A percentile compares a stretch with the other conserved stretches of the same genome.
phyloP scores from a whole-genome alignment of 1,140 invertebrate species.

The Eufriesea mexicana region DNA sequence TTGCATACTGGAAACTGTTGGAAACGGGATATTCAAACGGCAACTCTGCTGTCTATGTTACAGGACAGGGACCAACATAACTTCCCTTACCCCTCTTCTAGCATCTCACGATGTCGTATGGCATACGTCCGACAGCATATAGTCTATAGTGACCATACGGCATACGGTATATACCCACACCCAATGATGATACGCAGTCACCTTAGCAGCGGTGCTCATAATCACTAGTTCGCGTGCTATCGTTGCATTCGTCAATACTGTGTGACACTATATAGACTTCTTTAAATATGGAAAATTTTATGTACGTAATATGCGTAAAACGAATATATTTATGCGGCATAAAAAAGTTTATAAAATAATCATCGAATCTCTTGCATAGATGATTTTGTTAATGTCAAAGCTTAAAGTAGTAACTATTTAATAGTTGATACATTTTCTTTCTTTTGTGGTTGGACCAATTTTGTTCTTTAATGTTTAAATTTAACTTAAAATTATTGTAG shows the following conservation, averaged over 20 bases:
- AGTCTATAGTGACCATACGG: slow-evolving; percentile 20
- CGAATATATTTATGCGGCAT: no score
- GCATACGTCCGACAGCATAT: not conserved
- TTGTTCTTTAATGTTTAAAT: no score
- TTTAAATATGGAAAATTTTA: slow-evolving; percentile 11
- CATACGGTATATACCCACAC: slow-evolving; percentile 32
- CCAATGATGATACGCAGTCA: slow-evolving; percentile 40
- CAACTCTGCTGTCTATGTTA: not conserved
- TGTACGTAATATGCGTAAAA: no score
- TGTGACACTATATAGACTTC: not conserved
- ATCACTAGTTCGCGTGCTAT: slow-evolving; percentile 13
- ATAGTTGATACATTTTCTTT: not conserved
- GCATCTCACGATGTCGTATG: slow-evolving; percentile 16
- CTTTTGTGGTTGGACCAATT: not conserved
- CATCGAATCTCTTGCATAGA: not conserved
- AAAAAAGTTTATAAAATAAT: not conserved
- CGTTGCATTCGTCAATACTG: slow-evolving; percentile 25
- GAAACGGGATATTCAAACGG: slow-evolving; percentile 37
- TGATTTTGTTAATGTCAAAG: not conserved
- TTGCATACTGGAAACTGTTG: slow-evolving; percentile 32
- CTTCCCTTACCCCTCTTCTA: slow-evolving; percentile 20
- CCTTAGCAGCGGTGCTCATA: slow-evolving; percentile 50
- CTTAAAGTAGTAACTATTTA: not conserved
- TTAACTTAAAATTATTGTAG: not conserved
- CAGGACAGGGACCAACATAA: not conserved